A percentile compares a stretch with the other conserved stretches of the same genome.
Evolutionary conservation across 2,797 vertebrate species (phyloP).

Genomic region (Tadarida brasiliensis): DNA sequence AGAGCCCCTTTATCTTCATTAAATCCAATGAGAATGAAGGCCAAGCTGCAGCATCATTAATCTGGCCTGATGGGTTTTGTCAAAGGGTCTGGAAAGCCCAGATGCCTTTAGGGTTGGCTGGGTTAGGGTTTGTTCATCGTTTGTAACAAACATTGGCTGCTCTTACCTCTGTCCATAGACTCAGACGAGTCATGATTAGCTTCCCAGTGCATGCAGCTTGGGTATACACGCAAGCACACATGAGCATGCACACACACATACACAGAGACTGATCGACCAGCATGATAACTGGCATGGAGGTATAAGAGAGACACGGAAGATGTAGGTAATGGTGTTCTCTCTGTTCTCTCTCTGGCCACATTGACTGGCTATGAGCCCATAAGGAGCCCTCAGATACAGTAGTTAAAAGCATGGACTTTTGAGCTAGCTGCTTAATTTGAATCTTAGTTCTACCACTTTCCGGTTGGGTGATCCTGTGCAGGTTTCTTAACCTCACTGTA

Average conservation of each 20-base stretch:
- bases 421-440: background rate
- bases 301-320: background rate
- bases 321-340: background rate
- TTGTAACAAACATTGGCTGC: slow-evolving; percentile 67
- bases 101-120: slow-evolving; percentile 59
- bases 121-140: background rate
- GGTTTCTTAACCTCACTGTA: background rate
- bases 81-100: slow-evolving; percentile 60
- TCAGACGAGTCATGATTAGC: slow-evolving; percentile 8
- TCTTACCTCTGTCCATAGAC: slow-evolving; percentile 36
- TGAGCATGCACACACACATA: background rate
- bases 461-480: background rate
- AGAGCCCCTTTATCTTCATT: slow-evolving; percentile 87
- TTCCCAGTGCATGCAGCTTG: slow-evolving; percentile 11
- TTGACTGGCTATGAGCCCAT: background rate
- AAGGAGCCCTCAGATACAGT: background rate
- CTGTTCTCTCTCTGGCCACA: background rate
- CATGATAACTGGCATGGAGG: background rate
- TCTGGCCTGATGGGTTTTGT: slow-evolving; percentile 68
- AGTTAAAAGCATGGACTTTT: background rate
- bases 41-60: slow-evolving; percentile 81
- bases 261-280: background rate
- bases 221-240: background rate
- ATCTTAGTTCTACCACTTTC: background rate
- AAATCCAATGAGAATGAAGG: slow-evolving; percentile 84